Evolutionary conservation across 2,888 invertebrate genomes (phyloP), one percentile per base, ranked within the genome.

Genomic region (Phyllotreta striolata): DNA sequence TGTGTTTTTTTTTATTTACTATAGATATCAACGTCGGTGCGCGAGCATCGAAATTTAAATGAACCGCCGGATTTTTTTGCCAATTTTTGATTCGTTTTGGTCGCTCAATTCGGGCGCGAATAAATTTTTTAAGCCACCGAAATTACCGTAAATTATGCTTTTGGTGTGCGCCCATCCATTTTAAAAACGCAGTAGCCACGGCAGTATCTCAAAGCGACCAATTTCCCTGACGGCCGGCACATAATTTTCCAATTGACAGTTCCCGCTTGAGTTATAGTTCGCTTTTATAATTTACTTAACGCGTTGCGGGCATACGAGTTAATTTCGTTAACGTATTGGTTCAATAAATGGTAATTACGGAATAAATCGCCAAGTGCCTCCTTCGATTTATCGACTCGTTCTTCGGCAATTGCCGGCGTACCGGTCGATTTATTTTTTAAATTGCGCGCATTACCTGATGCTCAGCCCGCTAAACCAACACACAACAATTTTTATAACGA

Each of bases 201-300:
- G 14, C 24, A 47, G 47, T 6, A 47, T 24, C 6, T n/a, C 13
- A n/a, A 12, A 13, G 39, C 14, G 14, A 6, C 13, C 12, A 14
- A 41, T 24, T 24, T 24, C 24, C 24, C 24, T n/a, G n/a, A n/a
- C n/a, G n/a, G n/a, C 58, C 34, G 38, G 63, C 57, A 64, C 67
- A 70, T 70, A 66, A 67, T 63, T 67, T 67, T 55, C 49, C 10
- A 66, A 70, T 64, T 65, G 67, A 67, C 69, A 67, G 65, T 61
- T 44, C 6, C 34, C 46, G 54, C 63, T 46, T 67, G 69, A 70
- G 13, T 67, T 67, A 70, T 63, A 39, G 57, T 51, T 35, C 47
- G 39, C 47, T 63, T 59, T 60, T 64, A 63, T 70, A 70, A 70
- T 70, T 70, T 67, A 70, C 67, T 67, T 67, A 67, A 63, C 66